phyloP scores from a whole-genome alignment of 2,888 invertebrate genomes.

The Panzeria rudis region DNA sequence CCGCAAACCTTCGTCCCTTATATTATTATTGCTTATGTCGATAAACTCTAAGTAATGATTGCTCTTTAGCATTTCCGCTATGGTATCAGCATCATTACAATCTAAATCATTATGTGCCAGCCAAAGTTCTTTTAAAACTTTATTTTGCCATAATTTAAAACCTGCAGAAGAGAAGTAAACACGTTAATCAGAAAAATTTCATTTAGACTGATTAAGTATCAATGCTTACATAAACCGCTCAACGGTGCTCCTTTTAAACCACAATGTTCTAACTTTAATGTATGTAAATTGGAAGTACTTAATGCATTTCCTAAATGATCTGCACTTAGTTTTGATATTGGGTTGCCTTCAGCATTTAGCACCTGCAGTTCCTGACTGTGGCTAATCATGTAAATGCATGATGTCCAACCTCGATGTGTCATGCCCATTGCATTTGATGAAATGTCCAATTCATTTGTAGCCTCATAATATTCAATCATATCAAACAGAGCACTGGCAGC shows the following conservation, averaged over 20 bases:
- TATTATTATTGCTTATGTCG: conserved; percentile 90
- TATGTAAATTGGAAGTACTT: conserved; percentile 88
- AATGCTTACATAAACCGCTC: conserved; percentile 88
- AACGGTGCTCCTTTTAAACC: conserved; percentile 89
- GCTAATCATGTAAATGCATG: conserved; percentile 85
- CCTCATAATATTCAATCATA: conserved; percentile 96
- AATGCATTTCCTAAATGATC: conserved; percentile 90
- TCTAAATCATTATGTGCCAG: conserved; percentile 92
- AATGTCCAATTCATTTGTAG: conserved; percentile 90
- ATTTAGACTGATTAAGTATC: background rate
- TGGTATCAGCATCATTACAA: conserved; percentile 90
- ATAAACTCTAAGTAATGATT: conserved; percentile 91
- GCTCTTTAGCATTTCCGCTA: conserved; percentile 89
- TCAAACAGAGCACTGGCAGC: conserved; percentile 92
- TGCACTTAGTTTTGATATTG: conserved; percentile 84
- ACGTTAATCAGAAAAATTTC: background rate
- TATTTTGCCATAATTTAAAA: conserved; percentile 91
- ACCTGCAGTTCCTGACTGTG: conserved; percentile 82
- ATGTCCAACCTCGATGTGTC: conserved; percentile 92
- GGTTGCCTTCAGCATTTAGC: conserved; percentile 82
- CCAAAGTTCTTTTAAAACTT: conserved; percentile 90
- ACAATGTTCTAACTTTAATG: conserved; percentile 91
- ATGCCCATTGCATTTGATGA: conserved; percentile 89
- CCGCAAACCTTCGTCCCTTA: conserved; percentile 87
- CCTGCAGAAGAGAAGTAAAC: conserved; percentile 84